phyloP scores from a whole-genome alignment of 2,888 invertebrate genomes.

The Eupelmus urozonus region DNA sequence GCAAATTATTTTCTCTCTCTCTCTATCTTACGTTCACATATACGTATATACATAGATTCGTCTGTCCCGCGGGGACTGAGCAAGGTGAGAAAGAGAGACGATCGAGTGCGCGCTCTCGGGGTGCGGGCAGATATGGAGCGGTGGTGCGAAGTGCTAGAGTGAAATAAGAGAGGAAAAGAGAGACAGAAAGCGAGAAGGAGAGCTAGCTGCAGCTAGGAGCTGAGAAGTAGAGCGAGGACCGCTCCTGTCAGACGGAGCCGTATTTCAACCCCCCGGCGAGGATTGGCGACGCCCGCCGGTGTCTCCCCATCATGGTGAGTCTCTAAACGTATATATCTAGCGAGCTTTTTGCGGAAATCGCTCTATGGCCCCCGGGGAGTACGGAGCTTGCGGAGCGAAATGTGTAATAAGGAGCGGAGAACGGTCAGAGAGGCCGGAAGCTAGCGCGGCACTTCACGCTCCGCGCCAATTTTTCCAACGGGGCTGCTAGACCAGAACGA shows the following conservation, averaged over 20 bases:
- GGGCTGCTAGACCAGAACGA: too few relatives aligned
- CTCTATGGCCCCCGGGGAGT: too few relatives aligned
- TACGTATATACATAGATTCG: not conserved
- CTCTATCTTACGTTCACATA: too few relatives aligned
- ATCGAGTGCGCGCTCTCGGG: not conserved
- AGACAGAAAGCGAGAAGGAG: slow-evolving; percentile 1
- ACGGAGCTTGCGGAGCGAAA: too few relatives aligned
- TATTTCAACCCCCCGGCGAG: slow-evolving; percentile 14
- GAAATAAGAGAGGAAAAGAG: slow-evolving; percentile 22
- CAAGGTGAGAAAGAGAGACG: not conserved
- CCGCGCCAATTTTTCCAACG: too few relatives aligned
- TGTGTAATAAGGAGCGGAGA: too few relatives aligned
- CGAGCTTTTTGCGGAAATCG: not conserved
- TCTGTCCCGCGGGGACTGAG: not conserved
- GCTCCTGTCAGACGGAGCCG: slow-evolving; percentile 31
- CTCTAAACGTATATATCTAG: not conserved
- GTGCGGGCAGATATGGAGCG: slow-evolving; percentile 37
- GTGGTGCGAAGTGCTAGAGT: slow-evolving; percentile 57
- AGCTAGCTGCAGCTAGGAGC: too few relatives aligned
- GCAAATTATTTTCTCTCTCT: too few relatives aligned
- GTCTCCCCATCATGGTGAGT: slow-evolving; percentile 58
- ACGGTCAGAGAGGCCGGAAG: too few relatives aligned
- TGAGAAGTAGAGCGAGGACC: slow-evolving; percentile 32
- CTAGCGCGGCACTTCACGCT: too few relatives aligned
- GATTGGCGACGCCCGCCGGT: slow-evolving; percentile 38